phyloP scores from a whole-genome alignment of 2,113 vertebrate species.

The Periophthalmus modestus region DNA sequence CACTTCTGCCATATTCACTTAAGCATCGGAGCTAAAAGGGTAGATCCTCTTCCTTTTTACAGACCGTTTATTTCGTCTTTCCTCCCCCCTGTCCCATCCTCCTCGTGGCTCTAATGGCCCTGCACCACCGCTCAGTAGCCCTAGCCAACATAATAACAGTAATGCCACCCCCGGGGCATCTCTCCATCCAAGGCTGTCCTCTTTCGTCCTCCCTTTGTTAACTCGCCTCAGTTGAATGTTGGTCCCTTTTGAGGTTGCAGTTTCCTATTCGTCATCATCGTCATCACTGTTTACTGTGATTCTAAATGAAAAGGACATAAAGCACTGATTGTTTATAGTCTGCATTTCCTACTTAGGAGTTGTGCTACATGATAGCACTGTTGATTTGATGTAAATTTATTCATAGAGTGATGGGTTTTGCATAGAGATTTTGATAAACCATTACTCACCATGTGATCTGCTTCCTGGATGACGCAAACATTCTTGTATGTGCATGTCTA shows the following conservation, averaged over 20 bases:
- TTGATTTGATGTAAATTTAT: constrained; percentile 60
- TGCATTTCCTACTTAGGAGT: constrained; percentile 13
- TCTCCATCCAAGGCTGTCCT: constrained; percentile 57
- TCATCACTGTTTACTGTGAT: constrained; percentile 43
- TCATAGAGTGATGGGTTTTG: constrained; percentile 44
- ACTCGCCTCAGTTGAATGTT: constrained; percentile 63
- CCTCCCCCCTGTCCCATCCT: constrained; percentile 56
- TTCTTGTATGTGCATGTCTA: constrained; percentile 17
- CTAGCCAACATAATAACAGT: constrained; percentile 72
- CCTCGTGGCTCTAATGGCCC: constrained; percentile 66
- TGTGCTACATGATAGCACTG: background rate
- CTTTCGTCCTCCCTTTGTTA: constrained; percentile 61
- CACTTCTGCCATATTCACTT: background rate
- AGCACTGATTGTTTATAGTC: background rate
- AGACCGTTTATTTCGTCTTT: constrained; percentile 45
- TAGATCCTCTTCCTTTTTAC: constrained; percentile 33
- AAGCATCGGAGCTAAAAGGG: constrained; percentile 9
- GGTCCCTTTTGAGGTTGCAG: constrained; percentile 47
- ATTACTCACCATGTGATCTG: constrained; percentile 30
- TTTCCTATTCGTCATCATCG: constrained; percentile 27
- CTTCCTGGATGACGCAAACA: constrained; percentile 19
- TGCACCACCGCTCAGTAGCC: constrained; percentile 58
- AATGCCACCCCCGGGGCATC: constrained; percentile 63
- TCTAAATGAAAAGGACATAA: constrained; percentile 41
- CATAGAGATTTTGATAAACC: constrained; percentile 46